A percentile compares a stretch with the other conserved stretches of the same genome.
Evolutionary conservation across 1,140 invertebrate genomes (phyloP).

Genomic region (Caenorhabditis remanei): DNA sequence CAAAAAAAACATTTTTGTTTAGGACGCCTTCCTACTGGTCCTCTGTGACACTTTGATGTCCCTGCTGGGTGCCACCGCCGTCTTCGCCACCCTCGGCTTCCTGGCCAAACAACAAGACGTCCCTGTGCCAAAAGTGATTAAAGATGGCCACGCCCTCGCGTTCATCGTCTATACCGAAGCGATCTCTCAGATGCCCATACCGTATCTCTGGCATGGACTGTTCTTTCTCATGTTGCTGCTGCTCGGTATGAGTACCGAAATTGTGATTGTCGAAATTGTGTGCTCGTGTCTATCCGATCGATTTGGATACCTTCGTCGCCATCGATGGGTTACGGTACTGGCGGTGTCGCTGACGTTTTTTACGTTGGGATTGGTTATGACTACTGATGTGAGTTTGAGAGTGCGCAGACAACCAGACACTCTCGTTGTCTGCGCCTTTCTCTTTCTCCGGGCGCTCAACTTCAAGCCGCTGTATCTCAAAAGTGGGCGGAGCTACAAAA

Average conservation of each 20-base stretch:
- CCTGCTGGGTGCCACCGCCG: conserved; percentile 81
- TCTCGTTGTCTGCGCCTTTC: no score
- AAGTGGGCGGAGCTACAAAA: no score
- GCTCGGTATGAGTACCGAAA: conserved; percentile 78
- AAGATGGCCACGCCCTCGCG: conserved; percentile 78
- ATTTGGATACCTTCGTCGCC: conserved; percentile 65
- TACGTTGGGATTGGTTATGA: conserved; percentile 67
- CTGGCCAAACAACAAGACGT: conserved; percentile 80
- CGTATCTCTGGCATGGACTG: conserved; percentile 79
- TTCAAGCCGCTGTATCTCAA: no score
- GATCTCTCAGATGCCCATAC: conserved; percentile 77
- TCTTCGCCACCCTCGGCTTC: conserved; percentile 83
- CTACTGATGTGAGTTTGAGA: conserved; percentile 52
- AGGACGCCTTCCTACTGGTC: conserved; percentile 83
- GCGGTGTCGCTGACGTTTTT: conserved; percentile 66
- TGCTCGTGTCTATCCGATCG: conserved; percentile 71
- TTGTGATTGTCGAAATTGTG: conserved; percentile 70
- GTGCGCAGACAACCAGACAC: no score
- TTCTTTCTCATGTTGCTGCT: conserved; percentile 79
- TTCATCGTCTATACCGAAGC: conserved; percentile 79
- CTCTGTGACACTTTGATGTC: conserved; percentile 83
- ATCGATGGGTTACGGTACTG: conserved; percentile 64
- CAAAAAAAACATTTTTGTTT: not conserved
- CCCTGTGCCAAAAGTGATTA: conserved; percentile 81
- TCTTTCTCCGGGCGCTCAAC: no score